Percentiles rank a stretch among this genome's conserved stretches.
Conservation (phyloP, 1,140 invertebrate species). For the Sitodiplosis mosellana region DNA sequence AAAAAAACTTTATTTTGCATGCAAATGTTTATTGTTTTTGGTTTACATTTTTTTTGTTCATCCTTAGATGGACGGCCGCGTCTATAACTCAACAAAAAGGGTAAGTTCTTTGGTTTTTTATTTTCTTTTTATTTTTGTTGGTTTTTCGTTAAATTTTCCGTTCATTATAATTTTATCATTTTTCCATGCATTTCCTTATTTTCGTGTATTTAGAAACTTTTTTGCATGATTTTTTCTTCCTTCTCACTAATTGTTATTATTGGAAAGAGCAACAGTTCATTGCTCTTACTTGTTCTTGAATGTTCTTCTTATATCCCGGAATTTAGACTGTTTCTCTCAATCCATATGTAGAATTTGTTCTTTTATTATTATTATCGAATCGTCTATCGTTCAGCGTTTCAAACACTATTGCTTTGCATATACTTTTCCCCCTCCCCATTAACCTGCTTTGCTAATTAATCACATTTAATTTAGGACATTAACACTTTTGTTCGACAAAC, state of each 20-base stretch:
- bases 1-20: conserved; percentile 13
- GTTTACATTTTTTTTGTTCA: conserved; percentile 24
- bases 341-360: neutral
- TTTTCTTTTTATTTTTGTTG: conserved; percentile 2
- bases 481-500: neutral
- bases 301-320: too few relatives aligned
- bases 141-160: conserved; percentile 1
- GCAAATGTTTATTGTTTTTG: conserved; percentile 11
- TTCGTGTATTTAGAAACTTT: neutral
- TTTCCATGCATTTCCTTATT: neutral
- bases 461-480: neutral
- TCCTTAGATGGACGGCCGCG: conserved; percentile 27
- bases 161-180: neutral
- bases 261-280: too few relatives aligned
- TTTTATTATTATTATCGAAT: neutral
- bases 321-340: too few relatives aligned
- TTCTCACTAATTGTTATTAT: neutral
- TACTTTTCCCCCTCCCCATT: neutral
- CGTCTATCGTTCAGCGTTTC: neutral
- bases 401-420: neutral
- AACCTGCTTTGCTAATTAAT: neutral
- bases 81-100: conserved; percentile 27
- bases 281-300: too few relatives aligned
- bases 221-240: neutral
- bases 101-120: conserved; percentile 16